These are phyloP conservation scores for Enteromius fasciolatus DNA, from an alignment of 2,797 vertebrate genomes.

Conservation along the genomic window DNA sequence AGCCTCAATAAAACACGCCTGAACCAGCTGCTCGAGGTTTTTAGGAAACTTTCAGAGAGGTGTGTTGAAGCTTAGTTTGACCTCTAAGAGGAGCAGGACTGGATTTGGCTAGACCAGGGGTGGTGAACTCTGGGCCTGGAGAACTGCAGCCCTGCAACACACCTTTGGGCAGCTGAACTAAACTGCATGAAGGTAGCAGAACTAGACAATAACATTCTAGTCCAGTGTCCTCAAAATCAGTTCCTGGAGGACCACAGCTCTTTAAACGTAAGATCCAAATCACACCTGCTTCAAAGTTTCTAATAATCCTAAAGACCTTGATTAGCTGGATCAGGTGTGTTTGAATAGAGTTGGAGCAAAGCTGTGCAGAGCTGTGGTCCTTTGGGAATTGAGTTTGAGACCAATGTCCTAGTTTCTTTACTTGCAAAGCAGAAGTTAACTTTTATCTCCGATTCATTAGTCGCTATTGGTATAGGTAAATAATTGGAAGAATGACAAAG, in stretches of 20 bases:
- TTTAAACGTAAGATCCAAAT: no score
- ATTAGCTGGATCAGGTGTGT: no score
- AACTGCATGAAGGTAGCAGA: not conserved
- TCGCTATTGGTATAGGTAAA: not conserved
- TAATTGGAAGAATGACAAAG: no score
- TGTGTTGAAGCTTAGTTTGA: not conserved
- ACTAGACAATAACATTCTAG: not conserved
- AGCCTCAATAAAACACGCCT: not conserved
- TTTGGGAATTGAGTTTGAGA: no score
- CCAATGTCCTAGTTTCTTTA: not conserved
- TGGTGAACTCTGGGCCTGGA: no score
- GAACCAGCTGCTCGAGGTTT: not conserved
- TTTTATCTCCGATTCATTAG: not conserved
- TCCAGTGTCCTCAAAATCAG: no score
- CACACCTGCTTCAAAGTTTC: no score
- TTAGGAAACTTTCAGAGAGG: not conserved
- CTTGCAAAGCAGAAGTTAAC: not conserved
- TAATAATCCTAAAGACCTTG: no score
- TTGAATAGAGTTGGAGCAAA: no score
- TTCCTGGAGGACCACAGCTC: no score
- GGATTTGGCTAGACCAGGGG: not conserved
- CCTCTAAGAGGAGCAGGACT: not conserved
- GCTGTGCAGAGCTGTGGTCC: no score
- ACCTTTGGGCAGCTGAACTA: not conserved
- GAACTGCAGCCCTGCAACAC: not conserved